Conservation (phyloP, 2,797 vertebrate species). For the Orestias chungarensis region DNA sequence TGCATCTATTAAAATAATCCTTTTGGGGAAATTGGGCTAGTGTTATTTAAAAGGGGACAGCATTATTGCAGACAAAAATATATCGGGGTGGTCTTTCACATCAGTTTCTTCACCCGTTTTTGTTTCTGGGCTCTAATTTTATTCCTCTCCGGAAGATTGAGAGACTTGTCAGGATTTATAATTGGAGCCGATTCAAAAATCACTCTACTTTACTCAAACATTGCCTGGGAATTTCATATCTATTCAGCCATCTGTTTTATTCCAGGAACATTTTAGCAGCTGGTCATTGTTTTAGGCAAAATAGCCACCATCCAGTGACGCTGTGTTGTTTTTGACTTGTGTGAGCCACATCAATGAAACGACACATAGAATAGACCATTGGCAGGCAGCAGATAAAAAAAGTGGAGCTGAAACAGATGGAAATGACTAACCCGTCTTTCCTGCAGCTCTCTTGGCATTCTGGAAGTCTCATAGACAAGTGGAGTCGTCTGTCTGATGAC, state of each 20-base stretch:
- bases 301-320: not conserved
- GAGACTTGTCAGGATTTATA: conserved; percentile 58
- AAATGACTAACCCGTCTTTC: not conserved
- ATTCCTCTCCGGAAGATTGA: conserved; percentile 66
- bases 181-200: conserved; percentile 51
- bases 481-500: not conserved
- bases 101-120: conserved; percentile 46
- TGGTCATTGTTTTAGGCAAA: not conserved
- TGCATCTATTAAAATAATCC: conserved; percentile 19
- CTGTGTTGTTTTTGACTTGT: not conserved
- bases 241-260: not conserved
- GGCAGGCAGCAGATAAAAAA: not conserved
- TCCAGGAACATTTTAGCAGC: not conserved
- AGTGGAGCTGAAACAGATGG: not conserved
- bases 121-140: conserved; percentile 43
- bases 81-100: conserved; percentile 43
- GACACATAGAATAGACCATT: not conserved
- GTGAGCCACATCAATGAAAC: not conserved
- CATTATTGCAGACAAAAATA: conserved; percentile 54
- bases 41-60: conserved; percentile 21
- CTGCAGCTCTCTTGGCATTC: not conserved
- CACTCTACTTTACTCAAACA: conserved; percentile 28
- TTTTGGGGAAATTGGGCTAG: conserved; percentile 13
- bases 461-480: not conserved
- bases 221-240: conserved; percentile 22